Percentiles rank a stretch among this genome's conserved stretches.
Evolutionary conservation across 1,140 invertebrate species (phyloP).

Genomic region (Samia ricini): DNA sequence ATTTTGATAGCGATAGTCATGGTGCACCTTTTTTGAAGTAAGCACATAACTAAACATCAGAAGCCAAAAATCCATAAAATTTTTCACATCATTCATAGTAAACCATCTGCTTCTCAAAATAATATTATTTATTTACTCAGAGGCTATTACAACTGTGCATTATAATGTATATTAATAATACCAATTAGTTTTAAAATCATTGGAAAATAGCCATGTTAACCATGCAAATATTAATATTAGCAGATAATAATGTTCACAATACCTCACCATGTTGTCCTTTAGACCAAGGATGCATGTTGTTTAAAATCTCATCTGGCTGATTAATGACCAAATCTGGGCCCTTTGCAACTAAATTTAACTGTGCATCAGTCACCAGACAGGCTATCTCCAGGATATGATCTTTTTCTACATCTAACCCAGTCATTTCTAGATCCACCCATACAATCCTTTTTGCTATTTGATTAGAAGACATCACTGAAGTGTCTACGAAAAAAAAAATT

Average conservation of each 20-base stretch:
- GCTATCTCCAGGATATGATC: conserved; percentile 93
- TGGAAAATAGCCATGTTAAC: too few species aligned
- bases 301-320: conserved; percentile 85
- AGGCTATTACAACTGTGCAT: too few species aligned
- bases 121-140: too few species aligned
- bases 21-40: too few species aligned
- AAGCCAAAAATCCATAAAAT: too few species aligned
- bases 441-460: conserved; percentile 64
- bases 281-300: conserved; percentile 92
- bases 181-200: too few species aligned
- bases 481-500: not conserved
- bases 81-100: too few species aligned
- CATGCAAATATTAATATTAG: too few species aligned
- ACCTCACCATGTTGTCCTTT: conserved; percentile 85
- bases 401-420: conserved; percentile 84
- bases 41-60: too few species aligned
- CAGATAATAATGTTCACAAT: conserved; percentile 27
- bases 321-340: conserved; percentile 90
- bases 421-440: conserved; percentile 86
- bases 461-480: conserved; percentile 4
- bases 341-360: conserved; percentile 89
- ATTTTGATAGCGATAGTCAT: too few species aligned
- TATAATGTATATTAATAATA: too few species aligned
- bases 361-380: conserved; percentile 90
- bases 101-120: too few species aligned